A percentile compares a stretch with the other conserved stretches of the same genome.
Evolutionary conservation across 2,888 invertebrate genomes (phyloP).

Genomic region (Nemotelus pantherinus): DNA sequence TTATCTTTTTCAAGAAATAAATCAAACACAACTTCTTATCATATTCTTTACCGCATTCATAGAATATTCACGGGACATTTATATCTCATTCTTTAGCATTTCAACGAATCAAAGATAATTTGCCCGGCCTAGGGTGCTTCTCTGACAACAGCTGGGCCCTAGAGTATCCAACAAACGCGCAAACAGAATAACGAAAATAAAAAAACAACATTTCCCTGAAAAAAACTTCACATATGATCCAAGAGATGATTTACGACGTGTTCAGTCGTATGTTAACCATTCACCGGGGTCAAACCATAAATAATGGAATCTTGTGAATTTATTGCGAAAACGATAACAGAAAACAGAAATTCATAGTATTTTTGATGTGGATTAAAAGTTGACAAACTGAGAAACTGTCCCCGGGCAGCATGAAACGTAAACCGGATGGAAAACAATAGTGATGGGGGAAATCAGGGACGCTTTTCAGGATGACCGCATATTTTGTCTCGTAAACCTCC

Average conservation of each 20-base stretch:
- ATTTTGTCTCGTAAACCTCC: neutral
- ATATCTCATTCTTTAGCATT: neutral
- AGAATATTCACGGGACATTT: too few relatives aligned
- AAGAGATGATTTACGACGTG: slow-evolving; percentile 43
- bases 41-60: too few relatives aligned
- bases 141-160: neutral
- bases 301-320: slow-evolving; percentile 55
- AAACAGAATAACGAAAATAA: too few relatives aligned
- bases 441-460: neutral
- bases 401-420: slow-evolving; percentile 28
- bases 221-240: slow-evolving; percentile 10
- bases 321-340: slow-evolving; percentile 65
- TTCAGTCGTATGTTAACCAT: slow-evolving; percentile 37
- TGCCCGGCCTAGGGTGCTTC: neutral
- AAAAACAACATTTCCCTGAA: too few relatives aligned
- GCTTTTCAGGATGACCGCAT: slow-evolving; percentile 17
- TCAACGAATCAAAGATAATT: neutral
- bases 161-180: neutral
- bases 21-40: too few relatives aligned
- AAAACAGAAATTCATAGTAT: slow-evolving; percentile 47
- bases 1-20: too few relatives aligned
- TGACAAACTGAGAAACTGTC: slow-evolving; percentile 46
- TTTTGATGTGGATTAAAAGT: slow-evolving; percentile 50
- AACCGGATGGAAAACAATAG: neutral
- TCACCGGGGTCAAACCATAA: slow-evolving; percentile 36